A percentile compares a stretch with the other conserved stretches of the same genome.
These are phyloP conservation scores for Serilophus lunatus DNA, from an alignment of 2,113 vertebrate genomes.

Conservation along the genomic window DNA sequence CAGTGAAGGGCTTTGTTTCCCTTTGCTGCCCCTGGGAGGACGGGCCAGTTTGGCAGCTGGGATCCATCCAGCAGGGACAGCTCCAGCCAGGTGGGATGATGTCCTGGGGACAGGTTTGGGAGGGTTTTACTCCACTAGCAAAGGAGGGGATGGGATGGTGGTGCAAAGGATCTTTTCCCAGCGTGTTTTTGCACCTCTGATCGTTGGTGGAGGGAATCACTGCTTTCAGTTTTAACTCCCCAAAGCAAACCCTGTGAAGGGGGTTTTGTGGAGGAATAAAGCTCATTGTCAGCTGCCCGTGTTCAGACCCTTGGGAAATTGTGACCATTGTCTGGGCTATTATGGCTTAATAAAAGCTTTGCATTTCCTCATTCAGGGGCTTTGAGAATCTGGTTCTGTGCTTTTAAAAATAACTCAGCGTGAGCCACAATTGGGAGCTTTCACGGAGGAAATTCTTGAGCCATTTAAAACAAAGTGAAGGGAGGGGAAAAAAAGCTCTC, in stretches of 20 bases:
- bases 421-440: slow-evolving; percentile 39
- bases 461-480: slow-evolving; percentile 12
- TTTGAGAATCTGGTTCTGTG: slow-evolving; percentile 22
- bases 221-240: slow-evolving; percentile 14
- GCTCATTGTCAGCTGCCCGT: slow-evolving; percentile 24
- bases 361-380: slow-evolving; percentile 44
- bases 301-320: slow-evolving; percentile 59
- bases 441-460: slow-evolving; percentile 55
- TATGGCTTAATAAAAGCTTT: slow-evolving; percentile 58
- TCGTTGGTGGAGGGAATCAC: not conserved
- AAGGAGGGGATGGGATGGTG: accelerated
- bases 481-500: not conserved
- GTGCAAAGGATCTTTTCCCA: not conserved
- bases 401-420: slow-evolving; percentile 45
- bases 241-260: slow-evolving; percentile 37
- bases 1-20: not conserved
- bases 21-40: not conserved
- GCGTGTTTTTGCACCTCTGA: not conserved
- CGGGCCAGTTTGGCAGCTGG: not conserved
- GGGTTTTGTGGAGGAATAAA: slow-evolving; percentile 50
- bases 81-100: not conserved
- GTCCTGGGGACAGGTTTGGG: not conserved
- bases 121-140: not conserved
- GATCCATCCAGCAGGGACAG: not conserved
- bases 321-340: slow-evolving; percentile 49